phyloP scores from a whole-genome alignment of 2,888 invertebrate genomes.

The Gortyna flavago region DNA sequence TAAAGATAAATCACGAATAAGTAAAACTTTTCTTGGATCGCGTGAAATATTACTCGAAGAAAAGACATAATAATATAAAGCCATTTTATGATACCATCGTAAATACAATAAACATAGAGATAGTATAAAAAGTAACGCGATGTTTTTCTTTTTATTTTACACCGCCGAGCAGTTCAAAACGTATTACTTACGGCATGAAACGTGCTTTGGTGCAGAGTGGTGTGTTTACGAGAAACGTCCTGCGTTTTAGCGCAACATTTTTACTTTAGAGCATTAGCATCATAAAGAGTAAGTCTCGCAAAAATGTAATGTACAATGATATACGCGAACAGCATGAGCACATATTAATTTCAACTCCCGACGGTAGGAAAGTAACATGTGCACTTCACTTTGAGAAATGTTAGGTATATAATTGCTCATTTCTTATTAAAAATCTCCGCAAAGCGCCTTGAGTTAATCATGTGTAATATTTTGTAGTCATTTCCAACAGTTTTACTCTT shows the following conservation, averaged over 20 bases:
- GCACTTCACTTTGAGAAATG: constrained; percentile 47
- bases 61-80: constrained; percentile 30
- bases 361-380: constrained; percentile 43
- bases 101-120: constrained; percentile 9
- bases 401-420: constrained; percentile 47
- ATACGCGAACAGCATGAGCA: constrained; percentile 30
- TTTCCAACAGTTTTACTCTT: constrained; percentile 25
- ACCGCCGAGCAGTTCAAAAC: constrained; percentile 12
- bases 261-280: constrained; percentile 55
- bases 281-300: constrained; percentile 40
- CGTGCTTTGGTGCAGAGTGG: constrained; percentile 37
- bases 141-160: constrained; percentile 29
- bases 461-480: constrained; percentile 38
- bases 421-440: constrained; percentile 45
- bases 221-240: constrained; percentile 51
- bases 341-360: constrained; percentile 42
- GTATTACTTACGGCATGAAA: constrained; percentile 37
- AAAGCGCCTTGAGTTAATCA: constrained; percentile 34
- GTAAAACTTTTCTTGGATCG: constrained; percentile 33
- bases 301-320: constrained; percentile 31
- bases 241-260: constrained; percentile 45
- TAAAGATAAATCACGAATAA: constrained; percentile 46
- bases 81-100: constrained; percentile 14
- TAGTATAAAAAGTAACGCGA: not conserved
- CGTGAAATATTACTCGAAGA: constrained; percentile 36